Base-by-base conservation (phyloP, 2,888 invertebrate species). In the Heliconius hortense region DNA sequence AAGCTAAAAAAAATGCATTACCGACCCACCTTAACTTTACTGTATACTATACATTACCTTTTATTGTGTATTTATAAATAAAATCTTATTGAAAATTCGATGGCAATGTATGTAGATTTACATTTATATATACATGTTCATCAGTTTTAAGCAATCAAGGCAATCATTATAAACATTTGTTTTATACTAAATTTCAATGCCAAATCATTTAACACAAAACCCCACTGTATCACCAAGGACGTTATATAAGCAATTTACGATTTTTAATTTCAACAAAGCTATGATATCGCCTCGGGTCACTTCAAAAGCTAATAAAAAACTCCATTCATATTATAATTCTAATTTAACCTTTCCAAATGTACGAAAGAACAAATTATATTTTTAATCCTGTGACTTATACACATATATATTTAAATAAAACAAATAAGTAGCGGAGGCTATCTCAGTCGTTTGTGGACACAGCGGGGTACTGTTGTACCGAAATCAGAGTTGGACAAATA, bases 401-500 rank as follows among this genome's bases (percentile, higher is more conserved):
- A 15, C 82, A 83, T 85, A 87, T 84, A 18, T 82, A 84, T 85
- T 86, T 84, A 86, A 84, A 70, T 74, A 82, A 81, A 77, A 77
- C 76, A 76, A 69, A 75, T 60, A 72, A 75, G 75, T 59, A 66
- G 69, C 75, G 83, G 86, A 86, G 90, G 90, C 89, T 91, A 91
- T 90, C 90, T 81, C 80, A 80, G 82, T 83, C 85, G 82, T 81
- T 78, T 79, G 87, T 87, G 88, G 85, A 85, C 85, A 85, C 85
- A 86, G 86, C 82, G 84, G 53, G 28, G 39, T 26, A 43, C 85
- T 88, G 88, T 87, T 84, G 83, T 77, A 82, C 81, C 83, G 80
- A 89, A 91, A 91, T 90, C 91, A 89, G 85, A 82, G 87, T 85
- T 87, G 84, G 83, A 89, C 88, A 90, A 91, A 91, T 89, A 90